Evolutionary conservation across 2,888 invertebrate species (phyloP), one percentile per base, ranked within the genome.

Genomic region (Plebejus argus): DNA sequence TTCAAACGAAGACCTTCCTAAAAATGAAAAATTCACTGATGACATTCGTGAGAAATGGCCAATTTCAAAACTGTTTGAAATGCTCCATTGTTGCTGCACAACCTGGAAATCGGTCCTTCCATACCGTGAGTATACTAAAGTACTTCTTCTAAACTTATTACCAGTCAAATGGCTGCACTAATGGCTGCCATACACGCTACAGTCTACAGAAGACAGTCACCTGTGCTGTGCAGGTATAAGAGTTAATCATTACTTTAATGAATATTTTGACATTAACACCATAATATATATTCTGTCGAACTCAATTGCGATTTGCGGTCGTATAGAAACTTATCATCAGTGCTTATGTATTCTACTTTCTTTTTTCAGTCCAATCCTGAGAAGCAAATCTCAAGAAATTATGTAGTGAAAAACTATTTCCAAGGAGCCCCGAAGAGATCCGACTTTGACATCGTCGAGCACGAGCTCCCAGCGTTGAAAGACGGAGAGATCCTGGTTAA

Each of bases 361-460:
- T 23, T 7, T 28, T 74, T 74, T 74, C 74, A 74, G 74, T 23
- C 74, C 10, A 74, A 66, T 66, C 23, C 66, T 12, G 28, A 66
- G 66, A 66, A 1, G 8, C 66, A 94, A 33, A 91, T 90, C 76
- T 94, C 95, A n/a, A 94, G 93, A 82, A 95, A 95, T 84, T 96
- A 94, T 84, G 89, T 96, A 5, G 85, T 95, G 3, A 91, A 87
- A 8, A 95, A 94, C 80, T 87, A 93, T 78, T 96, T 96, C 83
- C 86, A 94, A 35, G 96, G 95, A 0, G 85, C 91, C 45, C 96
- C 96, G 0, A 95, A 95, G 83, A 83, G 87, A 53, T 87, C 91
- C 0, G 95, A 96, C 86, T 92, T 95, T 28, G 88, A 94, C 80
- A 81, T 96, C 4, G 91, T 95, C 0, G 95, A 96, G 83, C 95